Conservation (phyloP, 2,888 invertebrate species). For the Scaptomyza cyrtandrae region DNA sequence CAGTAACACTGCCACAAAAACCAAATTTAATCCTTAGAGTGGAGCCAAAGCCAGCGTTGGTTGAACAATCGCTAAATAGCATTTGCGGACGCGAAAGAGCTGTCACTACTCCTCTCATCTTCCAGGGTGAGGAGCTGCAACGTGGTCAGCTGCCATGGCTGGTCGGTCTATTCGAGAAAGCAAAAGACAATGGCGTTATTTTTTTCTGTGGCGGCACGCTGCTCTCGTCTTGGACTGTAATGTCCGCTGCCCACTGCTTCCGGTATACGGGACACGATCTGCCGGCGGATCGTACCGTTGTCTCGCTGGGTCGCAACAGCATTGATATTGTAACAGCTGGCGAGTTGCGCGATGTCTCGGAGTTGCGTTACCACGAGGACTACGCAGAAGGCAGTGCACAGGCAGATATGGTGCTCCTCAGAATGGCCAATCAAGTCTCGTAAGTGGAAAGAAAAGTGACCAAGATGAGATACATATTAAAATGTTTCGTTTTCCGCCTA, state of each 20-base stretch:
- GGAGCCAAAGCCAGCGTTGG: constrained; percentile 2
- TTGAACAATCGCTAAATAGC: constrained; percentile 3
- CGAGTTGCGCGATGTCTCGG: constrained; percentile 59
- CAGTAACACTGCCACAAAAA: neutral
- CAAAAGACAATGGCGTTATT: constrained; percentile 77
- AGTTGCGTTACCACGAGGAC: constrained; percentile 83
- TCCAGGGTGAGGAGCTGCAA: constrained; percentile 57
- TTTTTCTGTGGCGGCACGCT: constrained; percentile 82
- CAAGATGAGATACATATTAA: neutral
- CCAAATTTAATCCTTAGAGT: neutral
- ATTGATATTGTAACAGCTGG: constrained; percentile 67
- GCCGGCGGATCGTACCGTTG: constrained; percentile 63
- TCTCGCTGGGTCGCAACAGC: constrained; percentile 84
- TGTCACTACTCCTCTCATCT: constrained; percentile 62
- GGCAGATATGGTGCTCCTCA: constrained; percentile 85
- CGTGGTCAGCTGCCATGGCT: constrained; percentile 89
- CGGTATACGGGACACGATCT: constrained; percentile 51
- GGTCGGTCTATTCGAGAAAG: constrained; percentile 86
- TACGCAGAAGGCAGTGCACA: constrained; percentile 81
- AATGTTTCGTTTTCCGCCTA: neutral
- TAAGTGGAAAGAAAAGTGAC: constrained; percentile 31
- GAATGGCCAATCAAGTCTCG: constrained; percentile 80
- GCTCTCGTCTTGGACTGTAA: constrained; percentile 71
- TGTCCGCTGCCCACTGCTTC: constrained; percentile 85
- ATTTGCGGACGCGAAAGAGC: constrained; percentile 66